Evolutionary conservation across 2,797 vertebrate species (phyloP).

Genomic region (Gymnothorax javanicus): DNA sequence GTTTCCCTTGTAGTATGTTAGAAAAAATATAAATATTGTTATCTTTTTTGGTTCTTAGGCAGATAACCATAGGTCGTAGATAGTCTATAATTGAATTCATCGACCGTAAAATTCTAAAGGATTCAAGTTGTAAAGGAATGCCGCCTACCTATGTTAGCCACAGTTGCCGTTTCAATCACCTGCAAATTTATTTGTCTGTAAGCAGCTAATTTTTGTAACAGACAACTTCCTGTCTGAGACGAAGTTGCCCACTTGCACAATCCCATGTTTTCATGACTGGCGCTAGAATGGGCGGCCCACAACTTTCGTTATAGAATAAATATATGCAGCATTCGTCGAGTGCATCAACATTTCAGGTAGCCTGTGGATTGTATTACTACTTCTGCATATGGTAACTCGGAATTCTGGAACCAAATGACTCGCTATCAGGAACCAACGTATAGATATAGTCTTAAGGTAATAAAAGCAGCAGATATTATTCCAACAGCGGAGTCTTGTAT

Average conservation of each 20-base stretch:
- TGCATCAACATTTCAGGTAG: not conserved
- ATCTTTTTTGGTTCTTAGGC: not conserved
- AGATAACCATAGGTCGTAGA: not conserved
- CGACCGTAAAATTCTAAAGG: not conserved
- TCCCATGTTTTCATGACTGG: not conserved
- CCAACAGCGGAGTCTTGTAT: no score
- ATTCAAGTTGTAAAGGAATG: slow-evolving; percentile 11
- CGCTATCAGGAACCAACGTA: not conserved
- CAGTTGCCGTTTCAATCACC: not conserved
- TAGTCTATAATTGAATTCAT: not conserved
- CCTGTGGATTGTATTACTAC: not conserved
- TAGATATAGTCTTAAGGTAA: no score
- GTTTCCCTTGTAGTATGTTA: not conserved
- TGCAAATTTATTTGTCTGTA: not conserved
- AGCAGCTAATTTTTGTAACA: not conserved
- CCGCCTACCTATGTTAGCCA: not conserved
- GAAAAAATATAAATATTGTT: not conserved
- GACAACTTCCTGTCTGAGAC: no score
- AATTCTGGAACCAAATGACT: not conserved
- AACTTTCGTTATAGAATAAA: not conserved
- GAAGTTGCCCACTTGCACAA: not conserved
- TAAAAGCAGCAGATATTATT: no score
- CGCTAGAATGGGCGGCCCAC: not conserved
- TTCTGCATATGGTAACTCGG: not conserved
- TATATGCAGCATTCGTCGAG: not conserved